Base-by-base conservation (phyloP, 2,888 invertebrate species). In the Geotrupes spiniger region DNA sequence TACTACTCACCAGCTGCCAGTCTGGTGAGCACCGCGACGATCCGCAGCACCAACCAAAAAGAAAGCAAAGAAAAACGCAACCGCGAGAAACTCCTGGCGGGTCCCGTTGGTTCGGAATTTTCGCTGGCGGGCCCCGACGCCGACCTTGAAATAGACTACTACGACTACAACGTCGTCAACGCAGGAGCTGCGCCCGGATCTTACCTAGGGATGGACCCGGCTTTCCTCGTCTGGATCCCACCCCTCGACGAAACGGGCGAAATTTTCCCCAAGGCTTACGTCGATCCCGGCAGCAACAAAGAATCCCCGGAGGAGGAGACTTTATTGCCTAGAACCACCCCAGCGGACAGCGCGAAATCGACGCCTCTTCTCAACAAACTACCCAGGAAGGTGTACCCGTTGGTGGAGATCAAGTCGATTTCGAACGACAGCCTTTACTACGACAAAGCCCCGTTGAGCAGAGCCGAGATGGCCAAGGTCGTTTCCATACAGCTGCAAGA, bases 201-300 rank as follows among this genome's bases (percentile, higher is more conserved):
- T 0, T 91, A 90, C 64, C 73, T 91, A 47, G 90, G 90, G 38
- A 91, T 91, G 91, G 92, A 92, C 70, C 91, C 91, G 1, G 90
- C 90, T 0, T 91, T 89, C 69, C 74, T 91, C 36, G 86, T 91
- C 1, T 92, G 90, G 90, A 90, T 91, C 56, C 91, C 92, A 4
- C 91, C 91, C 0, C 73, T 88, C 14, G 85, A 85, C 59, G 85
- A 85, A 55, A 54, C 61, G 29, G 83, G 82, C 1, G 84, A 85
- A 46, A 79, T 81, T n/a, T 71, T 84, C 27, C 78, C 79, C 0
- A 65, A 66, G 52, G 57, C 66, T 9, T 70, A 64, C 39, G 75
- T 79, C 27, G 78, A 82, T 60, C 82, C 85, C 0, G 82, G 82
- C 8, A 84, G 84, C 63, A 85, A 85, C 62, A 80, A 80, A 9